phyloP scores from a whole-genome alignment of 1,140 invertebrate genomes.

The Atta colombica region DNA sequence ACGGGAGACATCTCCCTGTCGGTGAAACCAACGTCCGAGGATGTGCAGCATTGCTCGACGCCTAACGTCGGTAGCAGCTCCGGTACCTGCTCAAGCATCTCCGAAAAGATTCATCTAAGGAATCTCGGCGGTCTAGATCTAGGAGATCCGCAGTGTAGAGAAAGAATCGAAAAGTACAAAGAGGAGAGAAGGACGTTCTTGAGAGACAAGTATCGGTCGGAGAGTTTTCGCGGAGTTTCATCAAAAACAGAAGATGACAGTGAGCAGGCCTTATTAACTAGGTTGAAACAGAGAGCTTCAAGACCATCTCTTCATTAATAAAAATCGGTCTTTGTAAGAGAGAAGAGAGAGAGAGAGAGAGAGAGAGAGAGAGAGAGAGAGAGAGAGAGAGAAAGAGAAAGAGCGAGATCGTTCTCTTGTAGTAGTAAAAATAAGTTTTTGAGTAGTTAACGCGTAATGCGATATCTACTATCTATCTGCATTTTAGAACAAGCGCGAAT shows the following conservation, averaged over 20 bases:
- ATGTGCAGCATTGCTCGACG: slow-evolving; percentile 82
- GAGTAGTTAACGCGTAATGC: slow-evolving; percentile 27
- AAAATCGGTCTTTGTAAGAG: slow-evolving; percentile 10
- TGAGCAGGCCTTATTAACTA: slow-evolving; percentile 83
- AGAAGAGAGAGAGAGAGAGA: neutral
- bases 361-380: neutral
- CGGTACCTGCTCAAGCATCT: slow-evolving; percentile 59
- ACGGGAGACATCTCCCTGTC: slow-evolving; percentile 82
- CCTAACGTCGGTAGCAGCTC: slow-evolving; percentile 81
- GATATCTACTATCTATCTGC: slow-evolving; percentile 17
- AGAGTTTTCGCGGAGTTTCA: slow-evolving; percentile 90
- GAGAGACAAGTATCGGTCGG: slow-evolving; percentile 94
- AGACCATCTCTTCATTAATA: slow-evolving; percentile 85
- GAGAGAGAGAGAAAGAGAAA: too few species aligned
- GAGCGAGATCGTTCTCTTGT: neutral
- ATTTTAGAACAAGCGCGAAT: slow-evolving; percentile 28
- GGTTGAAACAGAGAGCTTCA: slow-evolving; percentile 85
- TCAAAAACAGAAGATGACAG: slow-evolving; percentile 83
- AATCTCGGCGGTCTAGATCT: slow-evolving; percentile 85
- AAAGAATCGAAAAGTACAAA: slow-evolving; percentile 96
- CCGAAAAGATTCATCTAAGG: slow-evolving; percentile 76
- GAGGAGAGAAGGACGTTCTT: slow-evolving; percentile 95
- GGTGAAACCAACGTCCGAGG: slow-evolving; percentile 78
- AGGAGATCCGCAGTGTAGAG: slow-evolving; percentile 88
- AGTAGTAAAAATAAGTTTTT: slow-evolving; percentile 48